phyloP scores from a whole-genome alignment of 2,797 vertebrate species.

The Bucorvus abyssinicus region DNA sequence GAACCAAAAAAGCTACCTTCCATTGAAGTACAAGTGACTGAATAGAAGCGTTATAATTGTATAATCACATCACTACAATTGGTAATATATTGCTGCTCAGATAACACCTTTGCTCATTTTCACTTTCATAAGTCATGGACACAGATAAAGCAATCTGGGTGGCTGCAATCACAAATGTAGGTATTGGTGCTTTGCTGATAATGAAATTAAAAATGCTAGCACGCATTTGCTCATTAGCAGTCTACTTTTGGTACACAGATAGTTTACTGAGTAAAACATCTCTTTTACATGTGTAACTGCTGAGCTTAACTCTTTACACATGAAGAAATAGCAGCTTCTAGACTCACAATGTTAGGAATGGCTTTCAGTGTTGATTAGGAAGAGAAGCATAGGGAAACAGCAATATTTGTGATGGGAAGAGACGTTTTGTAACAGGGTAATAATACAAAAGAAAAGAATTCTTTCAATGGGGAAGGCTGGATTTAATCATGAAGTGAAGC shows the following conservation, averaged over 20 bases:
- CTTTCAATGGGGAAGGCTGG: conserved; percentile 1
- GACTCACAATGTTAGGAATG: not conserved
- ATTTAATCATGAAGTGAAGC: conserved; percentile 11
- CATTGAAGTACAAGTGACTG: not conserved
- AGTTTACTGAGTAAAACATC: not conserved
- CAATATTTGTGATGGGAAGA: conserved; percentile 7
- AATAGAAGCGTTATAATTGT: not conserved
- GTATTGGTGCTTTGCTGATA: not conserved
- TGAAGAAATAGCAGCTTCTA: conserved; percentile 5
- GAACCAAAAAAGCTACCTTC: not conserved
- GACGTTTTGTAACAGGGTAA: conserved; percentile 5
- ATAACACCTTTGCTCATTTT: not conserved
- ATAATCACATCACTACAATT: not conserved
- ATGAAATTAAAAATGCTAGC: not conserved
- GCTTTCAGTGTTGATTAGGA: conserved; percentile 32
- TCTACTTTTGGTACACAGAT: not conserved
- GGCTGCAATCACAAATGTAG: not conserved
- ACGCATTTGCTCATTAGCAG: not conserved
- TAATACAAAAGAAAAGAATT: not conserved
- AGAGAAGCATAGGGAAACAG: not conserved
- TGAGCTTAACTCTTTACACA: not conserved
- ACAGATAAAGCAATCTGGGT: not conserved
- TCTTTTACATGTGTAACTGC: not conserved
- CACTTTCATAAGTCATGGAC: not conserved
- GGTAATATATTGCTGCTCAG: not conserved